Base-by-base conservation (phyloP, 2,888 invertebrate species). In the Bibio marci region DNA sequence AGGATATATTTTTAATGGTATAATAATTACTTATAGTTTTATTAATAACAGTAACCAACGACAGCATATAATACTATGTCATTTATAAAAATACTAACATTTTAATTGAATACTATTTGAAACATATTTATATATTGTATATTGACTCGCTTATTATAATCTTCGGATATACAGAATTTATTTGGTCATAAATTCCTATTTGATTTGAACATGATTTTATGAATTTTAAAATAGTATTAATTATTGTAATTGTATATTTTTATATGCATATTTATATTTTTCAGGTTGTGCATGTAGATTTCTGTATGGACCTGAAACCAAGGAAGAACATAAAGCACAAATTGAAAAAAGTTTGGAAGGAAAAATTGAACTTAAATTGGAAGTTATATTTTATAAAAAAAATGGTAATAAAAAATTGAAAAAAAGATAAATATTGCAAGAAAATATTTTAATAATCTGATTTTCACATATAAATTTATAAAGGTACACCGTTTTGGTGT, bases 311-410 rank as follows among this genome's bases (percentile, higher is more conserved):
- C 76, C 81, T 26, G 90, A 91, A 58, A 94, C 92, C 18, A 71
- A 76, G 43, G 86, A 87, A 14, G 87, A 87, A 48, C 85, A 90
- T 58, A 86, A 86, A 52, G 66, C 72, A 45, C 81, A 86, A 64
- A 90, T 94, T 56, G 88, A 91, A 63, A 76, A 80, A 49, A 81
- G 91, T 22, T 72, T 94, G 48, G 86, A 86, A 54, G 77, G 77
- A 50, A 91, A 92, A 63, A 76, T 78, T 51, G 94, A 94, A 64
- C 76, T 92, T 47, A 92, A 94, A 63, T 70, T 88, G 49, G 92
- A 94, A 65, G 81, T 94, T 46, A 80, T 86, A 53, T 88, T 94
- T 64, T 92, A 92, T 65, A 90, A 88, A 63, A 92, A 91, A 64
- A 85, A 76, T 67, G 88, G 92, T 90, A 59, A 75, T 76, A 30